These are phyloP conservation scores for Paedocypris micromegethes DNA, from an alignment of 2,797 vertebrate genomes.

Conservation along the genomic window DNA sequence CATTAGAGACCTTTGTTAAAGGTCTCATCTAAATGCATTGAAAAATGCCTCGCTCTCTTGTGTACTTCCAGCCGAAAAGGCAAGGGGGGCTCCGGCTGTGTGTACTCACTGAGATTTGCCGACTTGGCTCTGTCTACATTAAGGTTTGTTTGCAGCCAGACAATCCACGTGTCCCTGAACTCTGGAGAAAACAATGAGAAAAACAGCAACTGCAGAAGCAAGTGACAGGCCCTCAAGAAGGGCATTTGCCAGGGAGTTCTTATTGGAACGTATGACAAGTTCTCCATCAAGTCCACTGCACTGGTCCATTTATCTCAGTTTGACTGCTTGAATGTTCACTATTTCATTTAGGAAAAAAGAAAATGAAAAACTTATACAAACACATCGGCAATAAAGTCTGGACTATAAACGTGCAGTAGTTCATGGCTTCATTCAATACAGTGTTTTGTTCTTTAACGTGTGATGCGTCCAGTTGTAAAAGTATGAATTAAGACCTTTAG, in stretches of 20 bases:
- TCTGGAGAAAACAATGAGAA: constrained; percentile 46
- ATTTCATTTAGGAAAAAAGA: constrained; percentile 33
- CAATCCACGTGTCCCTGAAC: constrained; percentile 58
- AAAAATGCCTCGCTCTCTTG: constrained; percentile 67
- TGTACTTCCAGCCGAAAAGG: constrained; percentile 57
- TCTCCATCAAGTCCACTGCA: constrained; percentile 42
- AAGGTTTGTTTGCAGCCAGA: constrained; percentile 64
- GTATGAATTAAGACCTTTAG: too few species aligned
- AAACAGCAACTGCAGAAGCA: constrained; percentile 40
- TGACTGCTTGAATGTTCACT: constrained; percentile 38
- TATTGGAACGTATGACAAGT: constrained; percentile 50
- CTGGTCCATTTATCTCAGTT: constrained; percentile 44
- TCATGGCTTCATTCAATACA: too few species aligned
- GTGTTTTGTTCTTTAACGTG: too few species aligned
- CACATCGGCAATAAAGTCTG: constrained; percentile 26
- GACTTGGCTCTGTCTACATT: constrained; percentile 72
- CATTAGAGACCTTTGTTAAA: constrained; percentile 79
- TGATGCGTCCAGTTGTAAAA: too few species aligned
- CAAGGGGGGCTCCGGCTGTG: constrained; percentile 26
- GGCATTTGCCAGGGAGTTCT: constrained; percentile 39
- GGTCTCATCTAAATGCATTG: constrained; percentile 85
- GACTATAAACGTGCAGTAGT: constrained; percentile 3
- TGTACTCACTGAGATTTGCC: constrained; percentile 65
- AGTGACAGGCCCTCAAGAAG: constrained; percentile 30
- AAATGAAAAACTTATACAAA: constrained; percentile 34